Evolutionary conservation across 1,140 invertebrate genomes (phyloP), one percentile per base, ranked within the genome.

Genomic region (Pinna nobilis): DNA sequence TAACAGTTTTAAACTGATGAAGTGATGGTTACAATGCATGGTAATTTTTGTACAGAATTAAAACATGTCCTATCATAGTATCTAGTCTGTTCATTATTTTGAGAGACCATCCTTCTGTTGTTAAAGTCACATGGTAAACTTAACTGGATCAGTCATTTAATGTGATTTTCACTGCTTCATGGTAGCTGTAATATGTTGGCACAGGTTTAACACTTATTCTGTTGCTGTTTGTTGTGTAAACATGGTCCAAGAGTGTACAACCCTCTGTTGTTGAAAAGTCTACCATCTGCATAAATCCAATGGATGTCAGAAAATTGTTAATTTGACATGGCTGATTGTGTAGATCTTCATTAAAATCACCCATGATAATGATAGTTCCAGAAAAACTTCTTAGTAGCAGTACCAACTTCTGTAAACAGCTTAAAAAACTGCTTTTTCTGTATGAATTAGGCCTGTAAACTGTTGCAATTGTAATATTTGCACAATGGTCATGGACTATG

Each of bases 341-440:
- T n/a, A n/a, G n/a, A 59, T 59, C 33, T 59, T 59, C 55, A 33
- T 59, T 59, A 23, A 59, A 59, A 32, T 59, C 55, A 13, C 55
- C 55, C 9, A 59, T 35, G 0, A 59, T 9, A 32, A 59, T 32
- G 32, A 23, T 30, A 13, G 25, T 4, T 15, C 11, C 20, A n/a
- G 13, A 13, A 18, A 7, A n/a, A 15, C 35, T 32, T 32, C 32
- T 23, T 15, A 35, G 32, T 33, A 11, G 3, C 7, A 15, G n/a
- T 11, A 59, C 33, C 32, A 59, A n/a, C 7, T 32, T 20, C 7
- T 15, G 15, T 15, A 59, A 33, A 9, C 3, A 18, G 32, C 35
- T 32, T 37, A 59, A 33, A 11, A 59, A 59, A 11, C 11, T 11
- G 2, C 30, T 5, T 7, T 20, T n/a, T 18, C 20, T 33, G 5